Evolutionary conservation across 2,888 invertebrate genomes (phyloP), one percentile per base, ranked within the genome.

Genomic region (Drosophila fulvimacula): DNA sequence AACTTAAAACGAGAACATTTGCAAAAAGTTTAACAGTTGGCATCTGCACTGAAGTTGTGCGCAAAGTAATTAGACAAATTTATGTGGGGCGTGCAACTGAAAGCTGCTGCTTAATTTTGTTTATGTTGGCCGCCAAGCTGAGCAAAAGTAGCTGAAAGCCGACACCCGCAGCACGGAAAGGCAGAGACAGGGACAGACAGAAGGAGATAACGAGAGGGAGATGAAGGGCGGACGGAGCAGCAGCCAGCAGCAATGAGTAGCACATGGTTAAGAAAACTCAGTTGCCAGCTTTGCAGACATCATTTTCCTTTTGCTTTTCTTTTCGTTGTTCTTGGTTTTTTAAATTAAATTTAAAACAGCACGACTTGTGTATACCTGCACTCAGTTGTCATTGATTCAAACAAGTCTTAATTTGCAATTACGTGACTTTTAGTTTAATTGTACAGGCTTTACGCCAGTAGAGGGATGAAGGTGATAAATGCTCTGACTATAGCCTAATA

Each of bases 31-130:
- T 71, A 49, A 64, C 77, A 65, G 76, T 73, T 69, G 69, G 64
- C 69, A 46, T 65, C 66, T 61, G 62, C 69, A 62, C 42, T 70
- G 70, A 76, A 79, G 76, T 68, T 71, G 62, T 38, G 76, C 59
- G 63, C 63, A 69, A 76, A 79, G 76, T 79, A 76, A 76, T 78
- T 79, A 79, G 79, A 61, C 60, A 76, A 78, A 78, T 78, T 79
- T 77, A 79, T 77, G 76, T 75, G 79, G 41, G 59, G 57, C 64
- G 66, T 59, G 63, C 58, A 67, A 56, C 58, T 73, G 66, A 74
- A 75, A 66, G 76, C 78, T 77, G 75, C 67, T 78, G 57, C 69
- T 78, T 75, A 73, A 75, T 73, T 75, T 75, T 77, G 74, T 77
- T 75, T 67, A 67, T 75, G 73, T 58, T 60, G 59, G 57, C 66